Evolutionary conservation across 2,888 invertebrate genomes (phyloP), one percentile per base, ranked within the genome.

Genomic region (Dioctria rufipes): DNA sequence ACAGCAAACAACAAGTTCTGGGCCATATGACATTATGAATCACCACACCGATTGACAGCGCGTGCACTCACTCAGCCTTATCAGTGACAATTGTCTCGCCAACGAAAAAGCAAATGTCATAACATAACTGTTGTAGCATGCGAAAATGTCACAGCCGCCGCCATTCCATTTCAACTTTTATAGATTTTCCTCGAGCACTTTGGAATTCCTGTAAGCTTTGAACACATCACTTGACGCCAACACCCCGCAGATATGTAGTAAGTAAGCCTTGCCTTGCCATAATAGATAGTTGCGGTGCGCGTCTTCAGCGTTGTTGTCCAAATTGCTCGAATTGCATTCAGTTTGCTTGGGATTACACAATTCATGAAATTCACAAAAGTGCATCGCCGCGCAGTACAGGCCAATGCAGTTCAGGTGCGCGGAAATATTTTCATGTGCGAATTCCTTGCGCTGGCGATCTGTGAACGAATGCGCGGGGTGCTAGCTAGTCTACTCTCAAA

Each of bases 321-420:
- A 73, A 73, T 73, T 73, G 43, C 73, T 73, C 13, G 51, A 73
- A 73, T 73, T 73, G 73, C 69, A 39, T 37, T 42, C 11, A 39
- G 42, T 42, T 42, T 9, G 40, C 5, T 25, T 11, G 54, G 4
- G 54, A 54, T 54, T 8, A 6, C 54, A 37, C 73, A 58, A 73
- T 73, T 73, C 73, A 73, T 73, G 73, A 73, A 58, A 73, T 73
- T 73, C 73, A 73, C 25, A 25, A 54, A 73, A 73, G 73, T 73
- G 73, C 73, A 73, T 11, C 13, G 25, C 25, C 25, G 73, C 69
- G 69, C 69, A 69, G 8, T 37, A n/a, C 54, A 54, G 54, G n/a
- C 40, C 71, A 13, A 11, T 54, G 8, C 39, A 71, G 71, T 61
- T 61, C 61, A 71, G 54, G 71, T 25, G 40, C 71, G n/a, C 25